Evolutionary conservation across 2,797 vertebrate genomes (phyloP).

Genomic region (Agapornis canus): DNA sequence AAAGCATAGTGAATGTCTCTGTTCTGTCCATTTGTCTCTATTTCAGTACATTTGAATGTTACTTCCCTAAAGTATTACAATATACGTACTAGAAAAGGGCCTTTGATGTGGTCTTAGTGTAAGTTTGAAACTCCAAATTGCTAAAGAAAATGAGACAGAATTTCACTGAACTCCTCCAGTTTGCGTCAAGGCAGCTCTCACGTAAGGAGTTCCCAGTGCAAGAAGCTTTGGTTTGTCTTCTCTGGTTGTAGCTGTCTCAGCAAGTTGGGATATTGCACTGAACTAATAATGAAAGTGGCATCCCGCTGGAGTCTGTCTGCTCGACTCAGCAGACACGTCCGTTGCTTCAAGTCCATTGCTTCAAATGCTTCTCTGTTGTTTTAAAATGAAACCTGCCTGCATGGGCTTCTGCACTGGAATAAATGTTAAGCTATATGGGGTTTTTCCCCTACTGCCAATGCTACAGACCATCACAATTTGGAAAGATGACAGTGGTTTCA

Average conservation of each 20-base stretch:
- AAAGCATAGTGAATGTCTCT: background rate
- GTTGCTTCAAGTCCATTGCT: fast-evolving
- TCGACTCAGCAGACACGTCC: background rate
- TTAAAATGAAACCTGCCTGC: background rate
- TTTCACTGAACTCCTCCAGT: background rate
- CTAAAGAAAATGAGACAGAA: background rate
- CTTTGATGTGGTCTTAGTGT: background rate
- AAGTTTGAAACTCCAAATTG: background rate
- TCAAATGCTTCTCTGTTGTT: background rate
- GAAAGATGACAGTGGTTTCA: fast-evolving
- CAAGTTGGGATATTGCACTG: background rate
- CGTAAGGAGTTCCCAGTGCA: background rate
- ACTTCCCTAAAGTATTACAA: background rate
- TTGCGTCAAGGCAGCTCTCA: background rate
- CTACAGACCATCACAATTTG: fast-evolving
- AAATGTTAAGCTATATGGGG: fast-evolving
- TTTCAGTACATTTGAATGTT: background rate
- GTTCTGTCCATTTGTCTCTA: background rate
- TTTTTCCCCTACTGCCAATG: background rate
- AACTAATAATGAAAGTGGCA: background rate
- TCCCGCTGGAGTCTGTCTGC: background rate
- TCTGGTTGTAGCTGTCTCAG: background rate
- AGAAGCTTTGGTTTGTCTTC: background rate
- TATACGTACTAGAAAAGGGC: fast-evolving
- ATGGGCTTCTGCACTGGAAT: background rate